Percentiles rank a stretch among this genome's conserved stretches.
phyloP scores from a whole-genome alignment of 2,888 invertebrate species.

The Platycheirus albimanus region DNA sequence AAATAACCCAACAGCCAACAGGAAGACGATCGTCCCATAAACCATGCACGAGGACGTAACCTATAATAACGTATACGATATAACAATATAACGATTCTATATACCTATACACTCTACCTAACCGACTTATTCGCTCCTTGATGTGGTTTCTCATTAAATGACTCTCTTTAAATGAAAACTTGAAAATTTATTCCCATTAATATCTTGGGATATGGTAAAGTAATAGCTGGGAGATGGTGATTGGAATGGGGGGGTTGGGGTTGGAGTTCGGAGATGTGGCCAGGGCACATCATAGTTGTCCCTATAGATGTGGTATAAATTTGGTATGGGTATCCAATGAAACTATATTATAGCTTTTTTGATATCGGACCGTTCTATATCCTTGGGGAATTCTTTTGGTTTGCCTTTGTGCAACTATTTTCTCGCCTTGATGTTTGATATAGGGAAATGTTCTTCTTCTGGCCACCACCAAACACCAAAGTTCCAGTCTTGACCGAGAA shows the following conservation, averaged over 20 bases:
- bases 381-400: conserved; percentile 61
- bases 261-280: too few species aligned
- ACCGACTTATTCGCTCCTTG: conserved; percentile 24
- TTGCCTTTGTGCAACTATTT: conserved; percentile 66
- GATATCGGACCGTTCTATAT: conserved; percentile 32
- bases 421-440: conserved; percentile 57
- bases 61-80: too few species aligned
- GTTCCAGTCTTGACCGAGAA: conserved; percentile 52
- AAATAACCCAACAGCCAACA: conserved; percentile 31
- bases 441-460: conserved; percentile 47
- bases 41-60: too few species aligned
- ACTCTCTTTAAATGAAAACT: conserved; percentile 60
- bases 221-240: conserved; percentile 25
- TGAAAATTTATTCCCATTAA: conserved; percentile 70
- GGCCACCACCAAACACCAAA: conserved; percentile 21
- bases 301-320: neutral
- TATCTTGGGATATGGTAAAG: conserved; percentile 30
- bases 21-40: conserved; percentile 15
- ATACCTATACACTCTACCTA: conserved; percentile 11
- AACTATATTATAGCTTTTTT: conserved; percentile 1
- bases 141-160: conserved; percentile 60
- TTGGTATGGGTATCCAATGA: conserved; percentile 33
- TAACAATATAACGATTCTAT: too few species aligned
- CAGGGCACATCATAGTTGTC: too few species aligned
- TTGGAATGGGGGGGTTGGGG: too few species aligned